These are phyloP conservation scores for Hafferia zeledoni DNA, from an alignment of 2,797 vertebrate species.

Conservation along the genomic window DNA sequence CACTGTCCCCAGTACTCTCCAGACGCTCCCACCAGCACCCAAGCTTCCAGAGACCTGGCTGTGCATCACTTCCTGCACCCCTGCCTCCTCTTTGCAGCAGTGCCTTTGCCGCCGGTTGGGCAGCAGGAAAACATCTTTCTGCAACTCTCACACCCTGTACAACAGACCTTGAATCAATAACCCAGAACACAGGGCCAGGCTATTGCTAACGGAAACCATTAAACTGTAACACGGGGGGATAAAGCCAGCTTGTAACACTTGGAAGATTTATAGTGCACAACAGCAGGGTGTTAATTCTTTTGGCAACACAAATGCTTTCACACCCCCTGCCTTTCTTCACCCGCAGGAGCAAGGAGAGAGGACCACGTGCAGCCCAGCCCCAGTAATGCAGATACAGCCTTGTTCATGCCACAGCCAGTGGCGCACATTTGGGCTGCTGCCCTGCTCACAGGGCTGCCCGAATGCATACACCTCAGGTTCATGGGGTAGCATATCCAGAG, in stretches of 20 bases:
- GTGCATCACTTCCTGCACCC: background rate
- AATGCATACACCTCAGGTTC: background rate
- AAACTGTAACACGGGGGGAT: background rate
- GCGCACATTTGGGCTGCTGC: rapidly evolving
- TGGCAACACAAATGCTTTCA: background rate
- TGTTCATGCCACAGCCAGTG: rapidly evolving
- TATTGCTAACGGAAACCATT: constrained; percentile 52
- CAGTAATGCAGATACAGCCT: background rate
- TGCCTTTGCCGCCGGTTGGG: background rate
- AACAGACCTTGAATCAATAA: constrained; percentile 48
- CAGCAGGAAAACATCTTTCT: constrained; percentile 6
- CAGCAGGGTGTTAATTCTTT: constrained; percentile 51
- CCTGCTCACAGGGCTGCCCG: background rate
- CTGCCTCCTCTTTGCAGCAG: background rate
- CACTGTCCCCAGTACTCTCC: rapidly evolving
- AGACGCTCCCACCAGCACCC: background rate
- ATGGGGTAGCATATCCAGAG: background rate
- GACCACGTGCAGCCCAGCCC: background rate
- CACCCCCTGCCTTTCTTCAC: background rate
- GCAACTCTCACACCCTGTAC: background rate
- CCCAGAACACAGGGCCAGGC: constrained; percentile 9
- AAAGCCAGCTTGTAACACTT: constrained; percentile 3
- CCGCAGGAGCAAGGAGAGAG: rapidly evolving
- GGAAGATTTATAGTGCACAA: constrained; percentile 43
- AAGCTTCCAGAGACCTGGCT: background rate